Evolutionary conservation across 2,113 vertebrate genomes (phyloP).

Genomic region (Girardinichthys multiradiatus): DNA sequence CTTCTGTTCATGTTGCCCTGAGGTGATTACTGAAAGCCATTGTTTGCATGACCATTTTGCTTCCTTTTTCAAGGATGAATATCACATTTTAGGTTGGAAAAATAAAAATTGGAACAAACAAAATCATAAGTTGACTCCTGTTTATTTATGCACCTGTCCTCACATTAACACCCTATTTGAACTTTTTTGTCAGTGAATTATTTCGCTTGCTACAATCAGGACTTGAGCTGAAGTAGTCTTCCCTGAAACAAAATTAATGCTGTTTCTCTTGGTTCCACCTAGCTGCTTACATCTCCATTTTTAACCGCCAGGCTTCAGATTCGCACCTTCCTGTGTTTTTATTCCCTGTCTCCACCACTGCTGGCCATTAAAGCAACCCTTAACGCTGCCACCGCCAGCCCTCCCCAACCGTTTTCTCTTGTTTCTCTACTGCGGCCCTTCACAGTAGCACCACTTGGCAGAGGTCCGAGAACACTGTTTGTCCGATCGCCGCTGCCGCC

Average conservation of each 20-base stretch:
- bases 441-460: slow-evolving; percentile 72
- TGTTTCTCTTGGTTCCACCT: slow-evolving; percentile 2
- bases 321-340: slow-evolving; percentile 63
- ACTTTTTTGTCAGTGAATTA: background rate
- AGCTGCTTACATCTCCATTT: slow-evolving; percentile 46
- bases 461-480: slow-evolving; percentile 71
- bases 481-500: slow-evolving; percentile 59
- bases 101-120: no score
- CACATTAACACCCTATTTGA: no score
- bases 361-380: slow-evolving; percentile 54
- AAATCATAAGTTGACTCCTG: no score
- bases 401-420: slow-evolving; percentile 35
- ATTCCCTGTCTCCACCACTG: slow-evolving; percentile 43
- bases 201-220: no score
- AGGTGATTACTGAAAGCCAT: slow-evolving; percentile 30
- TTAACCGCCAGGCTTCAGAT: slow-evolving; percentile 36
- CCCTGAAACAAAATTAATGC: background rate
- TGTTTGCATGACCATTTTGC: background rate
- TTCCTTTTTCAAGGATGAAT: background rate
- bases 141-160: background rate
- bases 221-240: background rate
- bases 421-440: slow-evolving; percentile 52
- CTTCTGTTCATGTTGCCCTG: slow-evolving; percentile 39
- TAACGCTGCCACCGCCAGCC: slow-evolving; percentile 17
- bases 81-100: no score